Base-by-base conservation (phyloP, 2,888 invertebrate genomes). In the Chloromyia formosa region DNA sequence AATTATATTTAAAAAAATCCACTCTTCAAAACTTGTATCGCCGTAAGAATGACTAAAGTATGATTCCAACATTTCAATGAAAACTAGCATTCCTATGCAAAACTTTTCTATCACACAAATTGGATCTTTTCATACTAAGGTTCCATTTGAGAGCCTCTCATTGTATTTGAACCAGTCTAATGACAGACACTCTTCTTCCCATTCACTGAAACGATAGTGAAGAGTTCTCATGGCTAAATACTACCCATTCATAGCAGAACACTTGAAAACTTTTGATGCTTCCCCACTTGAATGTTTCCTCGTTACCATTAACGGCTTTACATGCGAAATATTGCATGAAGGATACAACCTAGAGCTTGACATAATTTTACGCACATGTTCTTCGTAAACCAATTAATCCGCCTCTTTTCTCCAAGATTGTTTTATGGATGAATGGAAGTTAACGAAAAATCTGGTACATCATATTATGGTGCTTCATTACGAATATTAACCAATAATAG, bases 401-500 rank as follows among this genome's bases (percentile, higher is more conserved):
- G 1, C 14, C 61, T 66, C 49, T 12, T 5, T 40, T 16, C 7
- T 62, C 42, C 18, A 18, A 12, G 9, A 10, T 23, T 27, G 27
- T 60, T 60, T 27, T n/a, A 5, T 42, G 16, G 42, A 58, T 71
- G 71, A 71, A 71, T 71, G 18, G 58, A 40, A 58, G 20, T 27
- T 71, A 69, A 71, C 71, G 58, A 56, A 35, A 71, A 71, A 71
- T 71, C 71, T 71, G 71, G 56, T 40, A 71, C 42, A 71, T n/a
- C 18, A 16, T 40, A 40, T 53, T 18, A 35, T 42, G 35, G 56
- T 27, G 71, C 56, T 58, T 71, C 58, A 71, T 69, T 69, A 69
- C 69, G 56, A 69, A 69, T 71, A 71, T 71, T 71, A 56, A 71
- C 71, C 71, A 71, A 71, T 71, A 71, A 71, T 58, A 40, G 40